Evolutionary conservation across 2,797 vertebrate species (phyloP).

Genomic region (Tapera naevia): DNA sequence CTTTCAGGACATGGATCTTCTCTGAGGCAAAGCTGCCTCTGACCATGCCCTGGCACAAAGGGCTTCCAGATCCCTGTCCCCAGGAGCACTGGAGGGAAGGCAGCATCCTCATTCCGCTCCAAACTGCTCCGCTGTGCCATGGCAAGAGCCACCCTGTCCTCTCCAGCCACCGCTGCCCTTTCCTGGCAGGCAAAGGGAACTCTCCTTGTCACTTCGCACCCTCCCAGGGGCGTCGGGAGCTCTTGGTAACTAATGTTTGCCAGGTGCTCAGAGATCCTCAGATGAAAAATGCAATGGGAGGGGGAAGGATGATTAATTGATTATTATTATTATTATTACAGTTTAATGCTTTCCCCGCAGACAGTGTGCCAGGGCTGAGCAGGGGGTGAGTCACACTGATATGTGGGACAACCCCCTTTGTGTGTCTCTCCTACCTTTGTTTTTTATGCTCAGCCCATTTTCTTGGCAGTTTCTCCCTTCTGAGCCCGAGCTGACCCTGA

Average conservation of each 20-base stretch:
- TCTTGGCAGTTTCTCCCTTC: slow-evolving; percentile 40
- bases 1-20: background rate
- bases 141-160: accelerated
- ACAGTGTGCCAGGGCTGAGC: slow-evolving; percentile 55
- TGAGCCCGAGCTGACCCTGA: slow-evolving; percentile 31
- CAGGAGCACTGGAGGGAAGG: background rate
- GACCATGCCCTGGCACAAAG: accelerated
- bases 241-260: slow-evolving; percentile 63
- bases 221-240: slow-evolving; percentile 32
- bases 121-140: accelerated
- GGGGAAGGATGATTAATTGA: slow-evolving; percentile 69
- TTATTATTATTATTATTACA: slow-evolving; percentile 68
- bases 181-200: background rate
- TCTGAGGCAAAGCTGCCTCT: background rate
- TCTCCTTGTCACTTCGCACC: slow-evolving; percentile 13
- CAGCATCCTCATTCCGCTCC: background rate
- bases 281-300: slow-evolving; percentile 68
- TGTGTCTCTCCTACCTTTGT: slow-evolving; percentile 25
- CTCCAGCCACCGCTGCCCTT: background rate
- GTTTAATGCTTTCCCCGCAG: slow-evolving; percentile 67
- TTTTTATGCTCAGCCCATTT: slow-evolving; percentile 12
- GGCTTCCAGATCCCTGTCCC: background rate
- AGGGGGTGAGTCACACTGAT: slow-evolving; percentile 42
- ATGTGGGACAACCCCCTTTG: slow-evolving; percentile 52
- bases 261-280: slow-evolving; percentile 60